Evolutionary conservation across 2,113 vertebrate genomes (phyloP), one percentile per base, ranked within the genome.

Genomic region (Anhinga anhinga): DNA sequence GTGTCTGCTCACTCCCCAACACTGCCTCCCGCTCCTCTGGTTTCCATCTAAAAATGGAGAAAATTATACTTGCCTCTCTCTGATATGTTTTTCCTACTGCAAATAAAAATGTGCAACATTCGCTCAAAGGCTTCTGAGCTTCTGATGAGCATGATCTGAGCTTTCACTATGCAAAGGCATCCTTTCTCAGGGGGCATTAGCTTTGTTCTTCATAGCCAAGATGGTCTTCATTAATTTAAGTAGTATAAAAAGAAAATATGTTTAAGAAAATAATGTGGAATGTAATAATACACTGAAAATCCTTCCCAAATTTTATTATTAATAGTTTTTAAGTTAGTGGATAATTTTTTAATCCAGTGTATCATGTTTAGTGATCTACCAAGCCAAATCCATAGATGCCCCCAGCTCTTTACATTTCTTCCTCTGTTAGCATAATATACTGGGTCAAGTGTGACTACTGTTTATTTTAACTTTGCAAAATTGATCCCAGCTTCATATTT

Each of bases 391-490:
- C 15, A 13, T 49, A 69, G 81, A 77, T 66, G 85, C 1, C 17
- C 19, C n/a, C 58, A 81, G 38, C 13, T 91, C 55, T 91, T 84
- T 72, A 70, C 32, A 69, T 82, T 82, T 95, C 61, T 92, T 82
- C n/a, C 53, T 93, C 89, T 85, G 61, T 69, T 95, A 88, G 89
- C 67, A 92, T 90, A 97, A 90, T 29, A 84, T 49, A 95, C 58
- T 79, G 67, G 15, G 55, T 95, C 88, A 97, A 94, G 40, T 86
- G 53, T 93, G 92, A 93, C 82, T 96, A 52, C 45, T 94, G 86
- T 97, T 97, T 97, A 97, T 97, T 98, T 98, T 95, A 96, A 73
- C 88, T 96, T 97, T 44, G 58, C 80, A 96, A 96, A 94, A 96
- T 90, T 94, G 85, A 95, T 96, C 88, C 90, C 97, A 93, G 77